phyloP scores from a whole-genome alignment of 2,113 vertebrate species.

The Otolemur garnettii region DNA sequence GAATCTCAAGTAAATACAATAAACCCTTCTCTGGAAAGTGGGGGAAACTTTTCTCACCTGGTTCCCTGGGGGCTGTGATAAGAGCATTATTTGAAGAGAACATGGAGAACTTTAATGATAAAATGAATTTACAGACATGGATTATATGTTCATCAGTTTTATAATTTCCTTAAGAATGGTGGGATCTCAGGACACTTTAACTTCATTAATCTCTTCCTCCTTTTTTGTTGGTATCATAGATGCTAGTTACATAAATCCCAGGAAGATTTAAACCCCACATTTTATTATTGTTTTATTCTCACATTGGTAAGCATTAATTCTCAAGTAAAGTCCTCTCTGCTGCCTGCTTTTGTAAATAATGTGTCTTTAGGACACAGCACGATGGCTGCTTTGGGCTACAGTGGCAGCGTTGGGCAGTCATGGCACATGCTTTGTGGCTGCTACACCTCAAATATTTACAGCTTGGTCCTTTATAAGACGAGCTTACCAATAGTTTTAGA shows the following conservation, averaged over 20 bases:
- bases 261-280: not conserved
- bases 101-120: not conserved
- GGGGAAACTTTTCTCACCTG: not conserved
- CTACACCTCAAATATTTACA: not conserved
- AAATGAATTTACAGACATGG: not conserved
- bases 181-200: not conserved
- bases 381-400: not conserved
- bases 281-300: not conserved
- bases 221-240: not conserved
- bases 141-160: not conserved
- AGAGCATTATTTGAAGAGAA: not conserved
- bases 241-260: not conserved
- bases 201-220: not conserved
- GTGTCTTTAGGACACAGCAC: not conserved
- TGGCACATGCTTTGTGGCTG: fast-evolving
- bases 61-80: too few relatives aligned
- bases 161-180: not conserved
- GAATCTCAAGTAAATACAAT: not conserved
- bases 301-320: not conserved
- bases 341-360: not conserved
- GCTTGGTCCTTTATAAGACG: too few relatives aligned
- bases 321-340: not conserved
- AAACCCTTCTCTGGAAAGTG: not conserved
- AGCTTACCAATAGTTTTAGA: not conserved
- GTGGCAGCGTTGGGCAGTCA: not conserved